phyloP scores from a whole-genome alignment of 2,113 vertebrate genomes.

The Prionailurus bengalensis region DNA sequence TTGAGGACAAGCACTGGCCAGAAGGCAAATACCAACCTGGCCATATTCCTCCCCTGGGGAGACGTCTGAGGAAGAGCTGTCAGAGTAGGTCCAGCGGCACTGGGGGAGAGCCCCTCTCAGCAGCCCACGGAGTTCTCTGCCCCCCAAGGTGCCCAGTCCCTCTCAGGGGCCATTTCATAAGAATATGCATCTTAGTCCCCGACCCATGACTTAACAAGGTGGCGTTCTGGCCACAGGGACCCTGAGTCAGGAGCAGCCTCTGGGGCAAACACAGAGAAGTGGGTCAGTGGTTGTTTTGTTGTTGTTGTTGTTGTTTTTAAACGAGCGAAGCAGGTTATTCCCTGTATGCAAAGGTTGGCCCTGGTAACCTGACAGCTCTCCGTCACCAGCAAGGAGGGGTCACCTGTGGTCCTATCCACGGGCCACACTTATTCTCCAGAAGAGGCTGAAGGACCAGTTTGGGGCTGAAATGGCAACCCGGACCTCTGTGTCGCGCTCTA shows the following conservation, averaged over 20 bases:
- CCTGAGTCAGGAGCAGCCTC: not conserved
- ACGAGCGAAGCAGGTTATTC: not conserved
- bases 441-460: not conserved
- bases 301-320: not conserved
- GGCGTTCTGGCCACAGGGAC: not conserved
- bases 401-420: rapidly evolving
- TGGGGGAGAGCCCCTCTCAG: rapidly evolving
- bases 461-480: not conserved
- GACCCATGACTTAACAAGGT: not conserved
- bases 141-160: not conserved
- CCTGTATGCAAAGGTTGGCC: not conserved
- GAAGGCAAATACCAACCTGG: rapidly evolving
- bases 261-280: not conserved
- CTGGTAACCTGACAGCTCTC: not conserved
- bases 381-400: not conserved
- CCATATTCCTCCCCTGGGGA: not conserved
- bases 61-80: not conserved
- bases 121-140: not conserved
- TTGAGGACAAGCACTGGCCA: not conserved
- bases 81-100: rapidly evolving
- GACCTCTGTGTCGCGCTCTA: not conserved
- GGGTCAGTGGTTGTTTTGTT: not conserved
- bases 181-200: not conserved
- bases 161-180: not conserved
- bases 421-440: not conserved